A percentile compares a stretch with the other conserved stretches of the same genome.
phyloP scores from a whole-genome alignment of 2,888 invertebrate genomes.

The Metopia argyrocephala region DNA sequence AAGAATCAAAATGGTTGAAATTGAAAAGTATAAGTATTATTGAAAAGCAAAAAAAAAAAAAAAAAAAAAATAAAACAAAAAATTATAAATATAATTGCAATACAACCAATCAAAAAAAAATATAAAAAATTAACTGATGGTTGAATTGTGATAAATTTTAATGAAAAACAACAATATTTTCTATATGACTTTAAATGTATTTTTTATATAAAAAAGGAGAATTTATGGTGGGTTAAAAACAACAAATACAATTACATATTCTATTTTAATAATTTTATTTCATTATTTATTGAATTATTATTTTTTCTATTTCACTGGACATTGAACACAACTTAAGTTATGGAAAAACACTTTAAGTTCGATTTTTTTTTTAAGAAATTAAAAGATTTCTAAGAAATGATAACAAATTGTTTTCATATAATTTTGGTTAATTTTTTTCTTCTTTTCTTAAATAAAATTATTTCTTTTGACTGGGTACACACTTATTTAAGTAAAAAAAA shows the following conservation, averaged over 20 bases:
- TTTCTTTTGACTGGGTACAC: neutral
- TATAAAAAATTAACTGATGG: constrained; percentile 46
- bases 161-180: constrained; percentile 29
- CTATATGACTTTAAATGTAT: neutral
- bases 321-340: constrained; percentile 4
- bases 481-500: neutral
- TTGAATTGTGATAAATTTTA: constrained; percentile 48
- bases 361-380: constrained; percentile 4
- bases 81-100: constrained; percentile 38
- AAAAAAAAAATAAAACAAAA: constrained; percentile 19
- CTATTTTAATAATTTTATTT: neutral
- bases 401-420: neutral
- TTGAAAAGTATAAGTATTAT: constrained; percentile 36
- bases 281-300: too few relatives aligned
- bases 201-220: constrained; percentile 6
- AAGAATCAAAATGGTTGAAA: constrained; percentile 28
- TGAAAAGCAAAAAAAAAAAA: constrained; percentile 7
- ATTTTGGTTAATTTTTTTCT: neutral
- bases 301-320: constrained; percentile 15
- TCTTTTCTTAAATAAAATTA: neutral
- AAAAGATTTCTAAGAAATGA: constrained; percentile 27
- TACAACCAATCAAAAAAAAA: neutral
- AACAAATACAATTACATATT: neutral
- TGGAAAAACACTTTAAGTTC: constrained; percentile 33
- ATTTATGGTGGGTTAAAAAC: constrained; percentile 28